These are phyloP conservation scores for Scomber scombrus DNA, from an alignment of 2,113 vertebrate species.

Conservation along the genomic window DNA sequence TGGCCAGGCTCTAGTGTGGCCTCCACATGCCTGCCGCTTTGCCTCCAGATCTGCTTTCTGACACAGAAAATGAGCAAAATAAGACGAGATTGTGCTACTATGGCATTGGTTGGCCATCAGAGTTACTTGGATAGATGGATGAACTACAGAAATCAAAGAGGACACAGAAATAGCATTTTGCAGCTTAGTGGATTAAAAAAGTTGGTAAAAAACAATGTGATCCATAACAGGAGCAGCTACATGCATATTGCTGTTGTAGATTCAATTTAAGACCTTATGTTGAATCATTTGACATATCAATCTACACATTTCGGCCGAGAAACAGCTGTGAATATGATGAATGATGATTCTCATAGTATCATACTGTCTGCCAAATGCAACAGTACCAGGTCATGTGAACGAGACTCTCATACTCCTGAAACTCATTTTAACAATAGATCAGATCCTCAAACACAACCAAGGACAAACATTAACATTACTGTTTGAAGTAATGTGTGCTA, in stretches of 20 bases:
- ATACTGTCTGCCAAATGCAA: not conserved
- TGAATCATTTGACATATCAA: not conserved
- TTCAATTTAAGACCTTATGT: not conserved
- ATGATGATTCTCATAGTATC: not conserved
- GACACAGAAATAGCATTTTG: too few species aligned
- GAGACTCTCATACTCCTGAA: not conserved
- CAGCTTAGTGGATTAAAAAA: not conserved
- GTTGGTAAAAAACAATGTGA: not conserved
- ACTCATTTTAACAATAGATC: not conserved
- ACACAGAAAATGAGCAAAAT: conserved; percentile 29
- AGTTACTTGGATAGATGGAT: not conserved
- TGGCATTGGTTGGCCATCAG: not conserved
- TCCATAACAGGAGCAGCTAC: not conserved
- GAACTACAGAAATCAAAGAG: not conserved
- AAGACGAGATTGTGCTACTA: not conserved
- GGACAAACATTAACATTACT: too few species aligned
- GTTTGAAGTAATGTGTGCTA: too few species aligned
- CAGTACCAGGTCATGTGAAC: not conserved
- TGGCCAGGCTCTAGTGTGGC: conserved; percentile 33
- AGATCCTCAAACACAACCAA: too few species aligned
- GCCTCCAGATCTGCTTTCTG: conserved; percentile 20
- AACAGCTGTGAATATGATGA: not conserved
- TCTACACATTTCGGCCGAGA: not conserved
- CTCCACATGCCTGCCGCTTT: conserved; percentile 30
- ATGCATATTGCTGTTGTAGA: not conserved